Evolutionary conservation across 2,113 vertebrate genomes (phyloP).

Genomic region (Xenopus borealis): DNA sequence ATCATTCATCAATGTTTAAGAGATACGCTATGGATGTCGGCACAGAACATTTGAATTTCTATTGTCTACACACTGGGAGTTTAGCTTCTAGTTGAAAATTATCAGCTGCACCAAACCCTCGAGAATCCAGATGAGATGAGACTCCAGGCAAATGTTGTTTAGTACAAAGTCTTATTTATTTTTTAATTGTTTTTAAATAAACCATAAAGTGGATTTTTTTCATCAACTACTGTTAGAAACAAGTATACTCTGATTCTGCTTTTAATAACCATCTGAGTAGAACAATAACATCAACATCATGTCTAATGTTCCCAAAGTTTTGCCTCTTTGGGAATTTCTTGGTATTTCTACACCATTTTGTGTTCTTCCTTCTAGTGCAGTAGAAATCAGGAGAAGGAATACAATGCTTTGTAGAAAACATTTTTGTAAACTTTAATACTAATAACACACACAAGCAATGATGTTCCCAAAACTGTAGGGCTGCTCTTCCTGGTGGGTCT

Average conservation of each 20-base stretch:
- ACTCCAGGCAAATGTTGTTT: not conserved
- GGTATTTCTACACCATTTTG: too few relatives aligned
- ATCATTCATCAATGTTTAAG: conserved; percentile 57
- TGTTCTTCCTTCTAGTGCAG: too few relatives aligned
- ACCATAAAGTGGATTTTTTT: not conserved
- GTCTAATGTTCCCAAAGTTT: too few relatives aligned
- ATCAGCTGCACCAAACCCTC: conserved; percentile 47
- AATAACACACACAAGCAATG: too few relatives aligned
- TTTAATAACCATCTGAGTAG: not conserved
- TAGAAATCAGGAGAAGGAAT: too few relatives aligned
- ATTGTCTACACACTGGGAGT: conserved; percentile 55
- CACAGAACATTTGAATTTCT: conserved; percentile 53
- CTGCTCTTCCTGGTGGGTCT: too few relatives aligned
- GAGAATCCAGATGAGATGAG: conserved; percentile 46
- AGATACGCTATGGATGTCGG: conserved; percentile 44
- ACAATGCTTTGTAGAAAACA: too few relatives aligned
- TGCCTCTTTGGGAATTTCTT: too few relatives aligned
- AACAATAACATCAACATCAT: too few relatives aligned
- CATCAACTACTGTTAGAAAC: not conserved
- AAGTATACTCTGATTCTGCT: not conserved
- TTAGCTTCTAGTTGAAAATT: conserved; percentile 53
- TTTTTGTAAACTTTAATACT: too few relatives aligned
- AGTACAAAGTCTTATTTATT: not conserved
- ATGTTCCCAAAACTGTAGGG: too few relatives aligned
- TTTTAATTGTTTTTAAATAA: conserved; percentile 15